Evolutionary conservation across 2,113 vertebrate genomes (phyloP).

Genomic region (Campylomormyrus tamandua): DNA sequence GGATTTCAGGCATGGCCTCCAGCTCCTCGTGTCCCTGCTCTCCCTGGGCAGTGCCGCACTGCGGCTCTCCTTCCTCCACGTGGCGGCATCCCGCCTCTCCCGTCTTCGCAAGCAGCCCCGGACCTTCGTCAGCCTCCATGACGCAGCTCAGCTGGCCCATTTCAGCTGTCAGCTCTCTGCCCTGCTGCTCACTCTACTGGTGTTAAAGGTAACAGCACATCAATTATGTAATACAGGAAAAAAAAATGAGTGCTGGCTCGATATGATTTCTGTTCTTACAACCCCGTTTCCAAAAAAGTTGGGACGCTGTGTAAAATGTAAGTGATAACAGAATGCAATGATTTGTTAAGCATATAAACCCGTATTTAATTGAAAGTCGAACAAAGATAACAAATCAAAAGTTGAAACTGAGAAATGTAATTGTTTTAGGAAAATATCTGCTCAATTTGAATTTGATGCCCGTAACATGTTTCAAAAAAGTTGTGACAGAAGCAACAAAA

Average conservation of each 20-base stretch:
- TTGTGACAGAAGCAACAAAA: not conserved
- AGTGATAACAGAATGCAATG: too few species aligned
- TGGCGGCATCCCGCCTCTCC: constrained; percentile 35
- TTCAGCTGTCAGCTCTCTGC: constrained; percentile 52
- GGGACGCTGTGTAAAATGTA: not conserved
- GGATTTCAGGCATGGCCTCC: constrained; percentile 40
- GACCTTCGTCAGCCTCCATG: constrained; percentile 51
- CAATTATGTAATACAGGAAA: not conserved
- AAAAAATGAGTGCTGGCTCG: not conserved
- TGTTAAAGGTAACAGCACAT: constrained; percentile 50
- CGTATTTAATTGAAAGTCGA: not conserved
- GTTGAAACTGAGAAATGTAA: not conserved
- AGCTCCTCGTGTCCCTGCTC: constrained; percentile 48
- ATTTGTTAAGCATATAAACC: too few species aligned
- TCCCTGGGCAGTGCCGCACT: constrained; percentile 50
- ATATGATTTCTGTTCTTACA: not conserved
- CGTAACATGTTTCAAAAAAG: not conserved
- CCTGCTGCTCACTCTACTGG: constrained; percentile 53
- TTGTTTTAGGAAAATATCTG: not conserved
- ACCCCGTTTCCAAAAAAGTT: not conserved
- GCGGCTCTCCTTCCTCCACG: constrained; percentile 49
- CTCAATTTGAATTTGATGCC: not conserved
- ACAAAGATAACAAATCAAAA: not conserved
- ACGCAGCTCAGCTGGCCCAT: constrained; percentile 44
- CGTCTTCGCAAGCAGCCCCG: constrained; percentile 39